Evolutionary conservation across 2,797 vertebrate species (phyloP).

Genomic region (Lepus oiostolus): DNA sequence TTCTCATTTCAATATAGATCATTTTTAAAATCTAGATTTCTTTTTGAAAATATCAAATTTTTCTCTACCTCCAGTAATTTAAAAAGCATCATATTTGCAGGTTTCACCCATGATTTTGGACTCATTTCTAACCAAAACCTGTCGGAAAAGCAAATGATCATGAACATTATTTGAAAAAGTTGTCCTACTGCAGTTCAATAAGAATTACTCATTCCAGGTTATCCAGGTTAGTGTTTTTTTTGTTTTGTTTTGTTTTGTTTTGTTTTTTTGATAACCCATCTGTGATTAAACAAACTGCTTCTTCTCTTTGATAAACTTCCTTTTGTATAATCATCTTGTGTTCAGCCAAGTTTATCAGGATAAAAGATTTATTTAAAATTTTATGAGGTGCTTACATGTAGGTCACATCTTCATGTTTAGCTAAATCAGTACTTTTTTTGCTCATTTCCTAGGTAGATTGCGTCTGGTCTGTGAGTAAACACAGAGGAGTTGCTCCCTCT

Average conservation of each 20-base stretch:
- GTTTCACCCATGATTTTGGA: background rate
- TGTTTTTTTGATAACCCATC: slow-evolving; percentile 26
- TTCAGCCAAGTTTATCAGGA: slow-evolving; percentile 78
- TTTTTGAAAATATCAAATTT: slow-evolving; percentile 28
- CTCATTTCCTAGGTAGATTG: slow-evolving; percentile 89
- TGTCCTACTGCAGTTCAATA: slow-evolving; percentile 39
- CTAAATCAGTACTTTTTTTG: slow-evolving; percentile 84
- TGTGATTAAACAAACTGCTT: slow-evolving; percentile 78
- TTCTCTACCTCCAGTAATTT: background rate
- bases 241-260: too few species aligned
- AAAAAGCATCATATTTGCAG: background rate
- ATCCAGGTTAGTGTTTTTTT: background rate
- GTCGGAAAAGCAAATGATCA: slow-evolving; percentile 27
- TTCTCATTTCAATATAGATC: background rate
- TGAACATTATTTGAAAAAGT: slow-evolving; percentile 23
- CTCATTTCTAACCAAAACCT: slow-evolving; percentile 45
- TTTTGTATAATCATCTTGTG: slow-evolving; percentile 65
- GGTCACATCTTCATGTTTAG: slow-evolving; percentile 85
- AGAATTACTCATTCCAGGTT: slow-evolving; percentile 49
- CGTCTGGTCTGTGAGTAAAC: slow-evolving; percentile 89
- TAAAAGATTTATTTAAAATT: slow-evolving; percentile 85
- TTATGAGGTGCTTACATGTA: slow-evolving; percentile 85
- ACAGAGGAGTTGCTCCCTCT: slow-evolving; percentile 87
- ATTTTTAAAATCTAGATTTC: slow-evolving; percentile 38
- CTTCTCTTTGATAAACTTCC: slow-evolving; percentile 79